A percentile compares a stretch with the other conserved stretches of the same genome.
phyloP scores from a whole-genome alignment of 2,888 invertebrate genomes.

The Portevinia maculata region DNA sequence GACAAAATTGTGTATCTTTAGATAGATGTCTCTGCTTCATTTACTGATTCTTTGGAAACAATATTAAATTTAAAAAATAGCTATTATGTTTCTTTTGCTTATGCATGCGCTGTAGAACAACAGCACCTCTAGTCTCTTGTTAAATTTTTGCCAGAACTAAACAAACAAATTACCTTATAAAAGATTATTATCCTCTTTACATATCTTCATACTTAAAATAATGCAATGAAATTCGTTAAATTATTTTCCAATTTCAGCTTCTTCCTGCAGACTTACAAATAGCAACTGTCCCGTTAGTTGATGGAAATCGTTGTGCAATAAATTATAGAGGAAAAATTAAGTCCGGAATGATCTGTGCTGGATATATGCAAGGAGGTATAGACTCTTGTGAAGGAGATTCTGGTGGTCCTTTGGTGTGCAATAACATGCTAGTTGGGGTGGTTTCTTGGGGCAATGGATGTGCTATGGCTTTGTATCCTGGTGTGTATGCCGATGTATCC shows the following conservation, averaged over 20 bases:
- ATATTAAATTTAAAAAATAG: too few species aligned
- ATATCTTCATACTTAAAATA: too few species aligned
- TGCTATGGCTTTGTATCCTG: conserved; percentile 77
- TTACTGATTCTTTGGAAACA: too few species aligned
- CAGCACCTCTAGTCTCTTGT: too few species aligned
- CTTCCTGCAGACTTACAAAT: conserved; percentile 77
- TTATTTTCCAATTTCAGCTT: conserved; percentile 50
- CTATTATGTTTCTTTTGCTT: too few species aligned
- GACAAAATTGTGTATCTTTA: too few species aligned
- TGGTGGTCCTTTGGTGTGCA: conserved; percentile 79
- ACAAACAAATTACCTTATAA: too few species aligned
- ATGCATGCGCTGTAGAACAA: too few species aligned
- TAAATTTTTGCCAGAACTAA: too few species aligned
- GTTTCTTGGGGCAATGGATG: conserved; percentile 81
- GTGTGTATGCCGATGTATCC: conserved; percentile 79
- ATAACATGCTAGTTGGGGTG: conserved; percentile 78
- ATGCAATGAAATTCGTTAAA: too few species aligned
- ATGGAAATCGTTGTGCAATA: conserved; percentile 74
- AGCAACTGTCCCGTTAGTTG: conserved; percentile 78
- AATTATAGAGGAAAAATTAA: conserved; percentile 76
- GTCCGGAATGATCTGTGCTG: conserved; percentile 80
- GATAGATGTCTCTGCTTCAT: too few species aligned
- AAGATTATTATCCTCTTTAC: too few species aligned
- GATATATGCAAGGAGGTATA: conserved; percentile 78
- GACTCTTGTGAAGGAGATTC: conserved; percentile 81